Conservation (phyloP, 2,797 vertebrate species). For the Acridotheres tristis region DNA sequence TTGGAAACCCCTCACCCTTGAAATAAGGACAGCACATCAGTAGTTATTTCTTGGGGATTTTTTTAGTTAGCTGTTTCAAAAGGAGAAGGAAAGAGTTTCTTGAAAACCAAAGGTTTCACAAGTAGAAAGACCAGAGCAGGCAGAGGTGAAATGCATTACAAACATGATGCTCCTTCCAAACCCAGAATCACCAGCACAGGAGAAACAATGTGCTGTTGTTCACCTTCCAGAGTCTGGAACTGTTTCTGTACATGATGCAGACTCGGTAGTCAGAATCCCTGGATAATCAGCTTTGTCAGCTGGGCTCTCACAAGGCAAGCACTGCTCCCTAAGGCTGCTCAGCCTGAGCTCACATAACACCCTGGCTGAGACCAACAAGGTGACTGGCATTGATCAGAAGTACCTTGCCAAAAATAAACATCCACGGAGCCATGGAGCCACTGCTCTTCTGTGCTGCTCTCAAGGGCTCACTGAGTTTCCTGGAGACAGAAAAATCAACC, state of each 20-base stretch:
- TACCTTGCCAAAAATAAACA: not conserved
- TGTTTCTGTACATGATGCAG: not conserved
- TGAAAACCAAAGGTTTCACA: not conserved
- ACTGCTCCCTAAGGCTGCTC: not conserved
- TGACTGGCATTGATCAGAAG: not conserved
- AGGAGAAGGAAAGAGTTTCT: not conserved
- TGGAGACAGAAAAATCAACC: not conserved
- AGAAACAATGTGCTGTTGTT: not conserved
- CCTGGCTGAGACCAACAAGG: not conserved
- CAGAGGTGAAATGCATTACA: not conserved
- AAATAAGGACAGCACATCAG: not conserved
- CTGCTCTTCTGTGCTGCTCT: not conserved
- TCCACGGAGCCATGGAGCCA: not conserved
- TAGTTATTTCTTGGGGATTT: not conserved
- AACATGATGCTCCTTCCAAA: not conserved
- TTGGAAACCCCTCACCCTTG: not conserved
- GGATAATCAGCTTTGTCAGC: not conserved
- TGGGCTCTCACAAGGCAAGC: not conserved
- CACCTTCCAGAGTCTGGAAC: not conserved
- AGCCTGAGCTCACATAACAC: not conserved
- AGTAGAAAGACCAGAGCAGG: not conserved
- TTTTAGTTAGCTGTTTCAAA: not conserved
- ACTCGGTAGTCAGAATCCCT: not conserved
- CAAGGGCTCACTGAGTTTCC: not conserved
- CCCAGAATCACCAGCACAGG: not conserved